A percentile compares a stretch with the other conserved stretches of the same genome.
These are phyloP conservation scores for Zaprionus bogoriensis DNA, from an alignment of 2,888 invertebrate genomes.

Conservation along the genomic window DNA sequence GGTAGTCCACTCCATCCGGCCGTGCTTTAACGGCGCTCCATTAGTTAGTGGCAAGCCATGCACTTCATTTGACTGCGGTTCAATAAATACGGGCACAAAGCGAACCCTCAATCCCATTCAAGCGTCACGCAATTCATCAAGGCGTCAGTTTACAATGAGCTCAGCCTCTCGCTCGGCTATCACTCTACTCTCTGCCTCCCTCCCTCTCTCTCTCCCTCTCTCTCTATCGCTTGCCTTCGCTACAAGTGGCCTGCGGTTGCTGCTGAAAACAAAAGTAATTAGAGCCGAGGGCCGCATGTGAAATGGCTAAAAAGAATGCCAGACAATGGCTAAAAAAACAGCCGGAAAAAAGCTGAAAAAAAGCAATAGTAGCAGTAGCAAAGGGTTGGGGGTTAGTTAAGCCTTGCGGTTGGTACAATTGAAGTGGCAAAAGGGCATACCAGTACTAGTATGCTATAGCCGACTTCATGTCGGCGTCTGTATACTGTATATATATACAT, in stretches of 20 bases:
- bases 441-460: background rate
- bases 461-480: background rate
- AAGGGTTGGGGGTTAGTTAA: slow-evolving; percentile 36
- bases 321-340: slow-evolving; percentile 25
- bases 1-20: background rate
- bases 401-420: slow-evolving; percentile 28
- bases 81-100: slow-evolving; percentile 48
- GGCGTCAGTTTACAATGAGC: slow-evolving; percentile 44
- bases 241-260: slow-evolving; percentile 32
- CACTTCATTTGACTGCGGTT: slow-evolving; percentile 52
- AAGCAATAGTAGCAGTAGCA: slow-evolving; percentile 17
- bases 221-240: background rate
- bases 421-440: background rate
- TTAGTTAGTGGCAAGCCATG: slow-evolving; percentile 27
- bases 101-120: slow-evolving; percentile 23
- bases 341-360: slow-evolving; percentile 16
- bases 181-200: background rate
- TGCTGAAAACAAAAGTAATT: slow-evolving; percentile 55
- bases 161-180: slow-evolving; percentile 5
- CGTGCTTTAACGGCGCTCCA: slow-evolving; percentile 8
- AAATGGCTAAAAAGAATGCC: slow-evolving; percentile 35
- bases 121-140: slow-evolving; percentile 49
- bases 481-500: background rate
- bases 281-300: slow-evolving; percentile 26
- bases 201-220: background rate